A percentile compares a stretch with the other conserved stretches of the same genome.
phyloP scores from a whole-genome alignment of 1,140 invertebrate species.

The Bombus polaris region DNA sequence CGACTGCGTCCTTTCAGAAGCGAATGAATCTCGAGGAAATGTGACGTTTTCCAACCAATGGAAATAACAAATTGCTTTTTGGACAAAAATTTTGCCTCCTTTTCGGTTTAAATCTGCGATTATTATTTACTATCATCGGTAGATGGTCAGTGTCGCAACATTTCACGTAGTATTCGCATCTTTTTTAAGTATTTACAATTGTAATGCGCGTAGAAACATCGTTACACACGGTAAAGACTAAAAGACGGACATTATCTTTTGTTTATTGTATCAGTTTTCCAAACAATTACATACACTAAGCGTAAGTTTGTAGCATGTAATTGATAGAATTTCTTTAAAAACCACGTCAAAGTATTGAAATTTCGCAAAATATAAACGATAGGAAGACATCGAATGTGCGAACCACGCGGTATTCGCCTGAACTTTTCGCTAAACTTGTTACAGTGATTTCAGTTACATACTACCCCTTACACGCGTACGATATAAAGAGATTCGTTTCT shows the following conservation, averaged over 20 bases:
- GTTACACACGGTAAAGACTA: neutral
- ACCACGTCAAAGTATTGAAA: no score
- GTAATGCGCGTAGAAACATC: neutral
- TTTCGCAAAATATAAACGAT: no score
- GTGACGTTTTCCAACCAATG: neutral
- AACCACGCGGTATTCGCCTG: no score
- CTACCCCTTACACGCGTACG: no score
- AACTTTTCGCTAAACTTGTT: no score
- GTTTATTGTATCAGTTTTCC: neutral
- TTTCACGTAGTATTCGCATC: neutral
- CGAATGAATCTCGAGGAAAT: conserved; percentile 16
- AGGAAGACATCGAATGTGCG: no score
- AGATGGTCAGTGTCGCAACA: neutral
- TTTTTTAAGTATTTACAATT: neutral
- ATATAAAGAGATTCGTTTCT: no score
- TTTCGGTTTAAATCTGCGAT: no score
- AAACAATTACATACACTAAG: neutral
- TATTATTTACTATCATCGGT: neutral
- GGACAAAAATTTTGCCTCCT: neutral
- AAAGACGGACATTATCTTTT: neutral
- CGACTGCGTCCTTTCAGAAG: neutral
- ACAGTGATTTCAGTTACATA: no score
- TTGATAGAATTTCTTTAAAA: no score
- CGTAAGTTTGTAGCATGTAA: no score
- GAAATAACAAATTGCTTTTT: neutral